Percentiles rank a stretch among this genome's conserved stretches.
These are phyloP conservation scores for Callitettix versicolor DNA, from an alignment of 1,140 invertebrate genomes.

Conservation along the genomic window DNA sequence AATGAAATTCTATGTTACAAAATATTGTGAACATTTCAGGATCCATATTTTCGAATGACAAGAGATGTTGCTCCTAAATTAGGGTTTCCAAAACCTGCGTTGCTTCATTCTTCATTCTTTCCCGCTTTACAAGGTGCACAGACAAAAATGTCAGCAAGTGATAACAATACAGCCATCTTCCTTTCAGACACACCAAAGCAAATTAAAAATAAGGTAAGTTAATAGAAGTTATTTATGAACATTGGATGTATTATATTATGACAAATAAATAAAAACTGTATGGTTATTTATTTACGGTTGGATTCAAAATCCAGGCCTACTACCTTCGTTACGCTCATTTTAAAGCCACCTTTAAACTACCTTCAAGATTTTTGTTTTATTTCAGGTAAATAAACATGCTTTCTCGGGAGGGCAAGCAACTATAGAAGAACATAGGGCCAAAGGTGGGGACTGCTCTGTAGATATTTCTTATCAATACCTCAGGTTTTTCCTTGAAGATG, in stretches of 20 bases:
- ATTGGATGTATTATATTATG: not conserved
- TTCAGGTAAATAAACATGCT: slow-evolving; percentile 91
- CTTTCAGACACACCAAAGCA: slow-evolving; percentile 83
- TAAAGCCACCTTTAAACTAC: no score
- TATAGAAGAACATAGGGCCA: slow-evolving; percentile 80
- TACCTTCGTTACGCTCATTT: no score
- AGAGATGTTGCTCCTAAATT: slow-evolving; percentile 89
- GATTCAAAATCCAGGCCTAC: no score
- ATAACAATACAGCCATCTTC: slow-evolving; percentile 88
- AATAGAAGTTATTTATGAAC: no score
- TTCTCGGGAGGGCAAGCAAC: slow-evolving; percentile 94
- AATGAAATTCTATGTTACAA: not conserved
- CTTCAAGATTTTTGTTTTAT: no score
- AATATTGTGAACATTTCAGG: slow-evolving; percentile 37
- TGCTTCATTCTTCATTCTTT: slow-evolving; percentile 90
- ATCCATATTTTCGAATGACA: slow-evolving; percentile 98
- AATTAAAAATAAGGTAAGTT: slow-evolving; percentile 84
- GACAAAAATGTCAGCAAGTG: slow-evolving; percentile 97
- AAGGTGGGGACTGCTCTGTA: slow-evolving; percentile 90
- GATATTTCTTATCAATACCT: slow-evolving; percentile 96
- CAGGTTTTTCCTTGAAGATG: slow-evolving; percentile 91
- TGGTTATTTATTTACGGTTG: no score
- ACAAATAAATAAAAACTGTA: no score
- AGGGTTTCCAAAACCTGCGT: slow-evolving; percentile 81
- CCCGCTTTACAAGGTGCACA: slow-evolving; percentile 92